Conservation (phyloP, 2,888 invertebrate species). For the Drosophila demipolita region DNA sequence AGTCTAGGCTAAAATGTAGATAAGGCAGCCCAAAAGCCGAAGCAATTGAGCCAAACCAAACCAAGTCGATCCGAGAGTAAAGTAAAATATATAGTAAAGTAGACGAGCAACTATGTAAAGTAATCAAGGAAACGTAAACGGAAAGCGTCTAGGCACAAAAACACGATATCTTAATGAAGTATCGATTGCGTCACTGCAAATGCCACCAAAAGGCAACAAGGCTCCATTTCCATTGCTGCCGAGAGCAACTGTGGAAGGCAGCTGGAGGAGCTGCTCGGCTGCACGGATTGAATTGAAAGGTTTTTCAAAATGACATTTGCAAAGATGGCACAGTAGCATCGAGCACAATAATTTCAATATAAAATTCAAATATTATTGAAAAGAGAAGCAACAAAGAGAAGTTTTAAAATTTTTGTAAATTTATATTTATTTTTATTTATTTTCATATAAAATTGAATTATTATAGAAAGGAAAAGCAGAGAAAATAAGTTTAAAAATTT, state of each 20-base stretch:
- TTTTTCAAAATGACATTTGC: slow-evolving; percentile 76
- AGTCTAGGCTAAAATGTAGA: slow-evolving; percentile 66
- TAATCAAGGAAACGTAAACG: slow-evolving; percentile 83
- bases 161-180: slow-evolving; percentile 81
- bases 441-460: neutral
- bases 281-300: slow-evolving; percentile 45
- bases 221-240: slow-evolving; percentile 16
- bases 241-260: neutral
- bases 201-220: slow-evolving; percentile 54
- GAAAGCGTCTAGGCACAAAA: slow-evolving; percentile 80
- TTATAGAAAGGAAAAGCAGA: no score
- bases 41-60: slow-evolving; percentile 52
- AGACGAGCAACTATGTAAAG: slow-evolving; percentile 76
- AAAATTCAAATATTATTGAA: neutral
- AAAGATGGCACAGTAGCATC: slow-evolving; percentile 50
- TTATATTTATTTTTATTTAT: neutral
- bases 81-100: slow-evolving; percentile 14
- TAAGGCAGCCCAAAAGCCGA: slow-evolving; percentile 51
- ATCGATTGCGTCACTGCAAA: slow-evolving; percentile 71
- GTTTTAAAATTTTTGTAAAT: neutral
- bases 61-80: slow-evolving; percentile 21
- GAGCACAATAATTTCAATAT: slow-evolving; percentile 5
- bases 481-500: no score
- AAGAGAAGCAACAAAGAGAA: no score
- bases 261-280: slow-evolving; percentile 17